Conservation (phyloP, 2,888 invertebrate genomes). For the Cremastinae sp. region DNA sequence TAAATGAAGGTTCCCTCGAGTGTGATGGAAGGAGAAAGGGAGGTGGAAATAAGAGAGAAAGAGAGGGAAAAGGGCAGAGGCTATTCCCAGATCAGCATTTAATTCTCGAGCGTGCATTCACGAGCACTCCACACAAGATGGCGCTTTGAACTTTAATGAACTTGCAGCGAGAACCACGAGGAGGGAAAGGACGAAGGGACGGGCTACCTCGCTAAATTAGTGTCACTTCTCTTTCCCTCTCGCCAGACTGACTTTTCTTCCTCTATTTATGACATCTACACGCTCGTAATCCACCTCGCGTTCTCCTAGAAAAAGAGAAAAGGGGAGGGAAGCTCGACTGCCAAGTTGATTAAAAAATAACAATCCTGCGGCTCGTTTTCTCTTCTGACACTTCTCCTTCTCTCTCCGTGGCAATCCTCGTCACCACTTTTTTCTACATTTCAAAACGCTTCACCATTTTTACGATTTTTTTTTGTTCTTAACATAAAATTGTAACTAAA, state of each 20-base stretch:
- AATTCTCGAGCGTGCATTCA: conserved; percentile 46
- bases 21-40: conserved; percentile 10
- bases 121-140: conserved; percentile 16
- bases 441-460: too few species aligned
- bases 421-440: too few species aligned
- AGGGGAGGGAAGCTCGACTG: not conserved
- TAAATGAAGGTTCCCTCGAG: conserved; percentile 7
- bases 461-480: too few species aligned
- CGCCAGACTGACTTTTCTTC: conserved; percentile 25
- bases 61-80: conserved; percentile 3
- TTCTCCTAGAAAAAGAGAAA: not conserved
- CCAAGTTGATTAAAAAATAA: conserved; percentile 14
- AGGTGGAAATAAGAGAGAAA: too few species aligned
- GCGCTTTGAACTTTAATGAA: conserved; percentile 58
- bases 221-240: conserved; percentile 41
- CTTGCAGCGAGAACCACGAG: conserved; percentile 46
- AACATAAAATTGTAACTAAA: too few species aligned
- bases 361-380: not conserved
- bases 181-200: conserved; percentile 9
- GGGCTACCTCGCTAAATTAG: conserved; percentile 42
- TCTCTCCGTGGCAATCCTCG: too few species aligned
- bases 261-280: conserved; percentile 30
- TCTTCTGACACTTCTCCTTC: not conserved
- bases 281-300: not conserved
- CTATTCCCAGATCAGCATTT: conserved; percentile 45